A percentile compares a stretch with the other conserved stretches of the same genome.
Conservation (phyloP, 1,140 invertebrate species). For the Nylanderia fulva region DNA sequence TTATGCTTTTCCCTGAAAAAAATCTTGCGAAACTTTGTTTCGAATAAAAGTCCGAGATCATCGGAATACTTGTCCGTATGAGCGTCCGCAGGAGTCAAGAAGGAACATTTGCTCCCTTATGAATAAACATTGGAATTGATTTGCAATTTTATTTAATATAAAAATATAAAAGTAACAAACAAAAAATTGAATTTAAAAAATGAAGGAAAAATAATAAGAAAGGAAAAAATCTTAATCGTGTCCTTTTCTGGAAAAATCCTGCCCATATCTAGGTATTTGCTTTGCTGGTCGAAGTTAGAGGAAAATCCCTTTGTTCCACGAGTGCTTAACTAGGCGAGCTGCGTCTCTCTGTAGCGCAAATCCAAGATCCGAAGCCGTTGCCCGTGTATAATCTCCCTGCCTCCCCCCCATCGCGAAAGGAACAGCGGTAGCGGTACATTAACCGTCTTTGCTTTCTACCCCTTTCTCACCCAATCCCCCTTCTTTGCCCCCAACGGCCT, state of each 20-base stretch:
- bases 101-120: too few species aligned
- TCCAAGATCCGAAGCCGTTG: not conserved
- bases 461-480: constrained; percentile 48
- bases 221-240: too few species aligned
- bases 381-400: not conserved
- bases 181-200: too few species aligned
- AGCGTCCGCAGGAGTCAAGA: too few species aligned
- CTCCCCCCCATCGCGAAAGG: not conserved
- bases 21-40: too few species aligned
- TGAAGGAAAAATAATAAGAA: too few species aligned
- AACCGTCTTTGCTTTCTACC: constrained; percentile 71
- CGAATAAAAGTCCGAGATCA: not conserved
- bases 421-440: constrained; percentile 75
- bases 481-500: constrained; percentile 29
- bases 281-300: too few species aligned
- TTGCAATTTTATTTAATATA: too few species aligned
- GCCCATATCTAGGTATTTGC: not conserved
- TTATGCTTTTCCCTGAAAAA: too few species aligned
- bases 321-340: not conserved
- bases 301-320: not conserved
- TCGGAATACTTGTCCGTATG: not conserved
- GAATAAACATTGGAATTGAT: too few species aligned
- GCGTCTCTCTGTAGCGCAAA: not conserved
- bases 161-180: too few species aligned
- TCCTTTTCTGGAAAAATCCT: too few species aligned